Evolutionary conservation across 2,888 invertebrate species (phyloP), one percentile per base, ranked within the genome.

Genomic region (Erynnis tages): DNA sequence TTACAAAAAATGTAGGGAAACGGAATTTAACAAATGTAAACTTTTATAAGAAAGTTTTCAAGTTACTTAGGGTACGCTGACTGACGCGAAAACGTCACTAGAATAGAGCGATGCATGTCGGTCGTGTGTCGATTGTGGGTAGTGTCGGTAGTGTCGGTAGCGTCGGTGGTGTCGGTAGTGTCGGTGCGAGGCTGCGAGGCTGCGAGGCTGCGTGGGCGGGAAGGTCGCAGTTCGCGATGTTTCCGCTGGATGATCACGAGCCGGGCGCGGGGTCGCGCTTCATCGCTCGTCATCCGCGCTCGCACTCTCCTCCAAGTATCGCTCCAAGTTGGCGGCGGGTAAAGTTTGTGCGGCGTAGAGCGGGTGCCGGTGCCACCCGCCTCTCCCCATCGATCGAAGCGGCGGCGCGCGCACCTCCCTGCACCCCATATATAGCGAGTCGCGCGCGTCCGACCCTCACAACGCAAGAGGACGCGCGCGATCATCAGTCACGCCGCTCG

Each of bases 401-500:
- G 65, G 69, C 74, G 69, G 85, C 85, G 87, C 85, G 86, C 86
- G 86, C 84, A 82, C 66, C 76, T 66, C 73, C 75, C 75, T 62
- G 57, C 61, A 59, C 49, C 67, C 67, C 81, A 91, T 91, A 91
- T 90, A 90, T 90, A 82, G 70, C 78, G 66, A 76, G 70, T 60
- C 71, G 71, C 76, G 73, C 72, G 71, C 78, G 72, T 73, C 76
- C 76, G 71, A 67, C 76, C 81, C 80, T 73, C 87, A 90, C 91
- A 89, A 90, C 90, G 90, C 90, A 88, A 88, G 89, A 90, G 90
- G 83, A 76, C 84, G 86, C 83, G 86, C 82, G 86, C 85, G 86
- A 89, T 81, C 86, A 72, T 69, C 73, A 85, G 71, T 67, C 82
- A 74, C 72, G 82, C 85, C 85, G 88, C 86, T 85, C 87, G 84